phyloP scores from a whole-genome alignment of 2,888 invertebrate species.

The Onchidella celtica region DNA sequence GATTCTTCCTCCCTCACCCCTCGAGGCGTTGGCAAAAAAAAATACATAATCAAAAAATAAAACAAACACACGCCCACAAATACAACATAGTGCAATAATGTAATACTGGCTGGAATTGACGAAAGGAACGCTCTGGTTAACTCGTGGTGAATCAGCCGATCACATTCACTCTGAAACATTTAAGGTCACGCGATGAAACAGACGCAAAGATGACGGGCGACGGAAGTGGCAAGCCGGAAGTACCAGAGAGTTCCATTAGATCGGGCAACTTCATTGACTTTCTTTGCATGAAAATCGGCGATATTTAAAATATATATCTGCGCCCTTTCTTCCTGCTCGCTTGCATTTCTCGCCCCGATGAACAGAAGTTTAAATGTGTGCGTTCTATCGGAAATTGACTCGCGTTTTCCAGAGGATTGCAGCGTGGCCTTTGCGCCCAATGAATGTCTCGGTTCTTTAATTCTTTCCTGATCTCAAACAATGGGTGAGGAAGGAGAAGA shows the following conservation, averaged over 20 bases:
- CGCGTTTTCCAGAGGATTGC: conserved; percentile 19
- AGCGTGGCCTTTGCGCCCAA: conserved; percentile 17
- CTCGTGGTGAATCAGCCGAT: neutral
- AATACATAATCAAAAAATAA: too few relatives aligned
- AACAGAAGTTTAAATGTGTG: conserved; percentile 37
- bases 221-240: conserved; percentile 38
- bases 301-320: conserved; percentile 43
- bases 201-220: conserved; percentile 40
- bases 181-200: conserved; percentile 41
- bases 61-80: too few relatives aligned
- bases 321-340: conserved; percentile 28
- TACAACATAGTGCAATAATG: too few relatives aligned
- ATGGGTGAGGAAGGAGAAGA: conserved; percentile 20
- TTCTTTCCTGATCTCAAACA: conserved; percentile 31
- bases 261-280: conserved; percentile 36
- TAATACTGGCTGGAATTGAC: neutral
- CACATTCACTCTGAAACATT: conserved; percentile 18
- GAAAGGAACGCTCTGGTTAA: neutral
- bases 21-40: too few relatives aligned
- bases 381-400: conserved; percentile 28
- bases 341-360: conserved; percentile 17
- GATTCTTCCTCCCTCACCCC: too few relatives aligned
- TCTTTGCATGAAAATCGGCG: conserved; percentile 32
- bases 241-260: conserved; percentile 51
- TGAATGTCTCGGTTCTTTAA: conserved; percentile 19